Evolutionary conservation across 2,797 vertebrate species (phyloP), one percentile per base, ranked within the genome.

Genomic region (Epinephelus malabaricus): DNA sequence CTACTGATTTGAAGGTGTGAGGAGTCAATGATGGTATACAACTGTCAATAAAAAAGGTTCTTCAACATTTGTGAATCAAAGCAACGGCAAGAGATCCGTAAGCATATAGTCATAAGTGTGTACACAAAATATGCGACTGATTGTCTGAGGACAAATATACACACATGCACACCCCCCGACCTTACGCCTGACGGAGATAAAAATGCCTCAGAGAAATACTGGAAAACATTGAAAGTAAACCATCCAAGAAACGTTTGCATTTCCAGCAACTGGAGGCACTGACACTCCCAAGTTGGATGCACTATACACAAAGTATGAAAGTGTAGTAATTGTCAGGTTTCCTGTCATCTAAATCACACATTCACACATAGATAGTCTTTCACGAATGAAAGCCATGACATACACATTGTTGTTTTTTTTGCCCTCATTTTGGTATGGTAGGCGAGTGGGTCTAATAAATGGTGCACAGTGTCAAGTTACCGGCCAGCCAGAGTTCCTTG

Each of bases 401-500:
- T 17, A 61, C 65, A 74, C 56, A 51, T 71, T 56, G 70, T 71
- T 30, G 5, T 43, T 43, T 43, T 77, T 81, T 83, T 64, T 74
- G 68, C 64, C 27, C 19, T 79, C 50, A 23, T 55, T 72, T 65
- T 40, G 11, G 58, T 69, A 25, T 38, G 69, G 30, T 56, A 63
- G 78, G 64, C 30, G 6, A 78, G 62, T 27, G 50, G 68, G 54
- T 69, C 72, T 67, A 69, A 86, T 83, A 82, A 84, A 82, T 66
- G 69, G 30, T 54, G 64, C 75, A 69, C 67, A 47, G 78, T 86
- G 87, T 88, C 67, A 78, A 81, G 87, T 91, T 92, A 81, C 83
- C 73, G 84, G 87, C 80, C 84, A 76, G 85, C 81, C 84, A 69
- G 74, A 86, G 76, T 82, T 84, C 83, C 88, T 88, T 88, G 83